phyloP scores from a whole-genome alignment of 37 sponge, comb jelly and placozoan genomes.

The Crambe crambe region DNA sequence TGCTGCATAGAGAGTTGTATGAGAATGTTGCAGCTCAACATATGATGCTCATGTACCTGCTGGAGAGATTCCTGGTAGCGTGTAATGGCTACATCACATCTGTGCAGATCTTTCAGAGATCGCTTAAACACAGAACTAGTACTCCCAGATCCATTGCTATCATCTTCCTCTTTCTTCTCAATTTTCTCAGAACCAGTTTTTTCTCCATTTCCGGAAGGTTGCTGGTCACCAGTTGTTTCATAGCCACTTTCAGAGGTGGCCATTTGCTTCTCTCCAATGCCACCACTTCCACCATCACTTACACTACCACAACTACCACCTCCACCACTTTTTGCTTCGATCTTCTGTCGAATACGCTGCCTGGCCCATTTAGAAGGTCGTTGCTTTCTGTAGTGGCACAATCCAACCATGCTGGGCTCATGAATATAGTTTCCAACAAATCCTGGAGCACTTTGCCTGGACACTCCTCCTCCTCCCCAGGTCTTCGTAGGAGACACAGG shows the following conservation, averaged over 20 bases:
- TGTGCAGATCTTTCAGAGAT: conserved; percentile 62
- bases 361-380: conserved; percentile 23
- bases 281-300: no score
- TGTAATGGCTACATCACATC: conserved; percentile 64
- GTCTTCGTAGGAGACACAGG: background rate
- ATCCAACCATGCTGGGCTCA: background rate
- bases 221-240: conserved; percentile 23
- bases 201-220: background rate
- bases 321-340: conserved; percentile 9
- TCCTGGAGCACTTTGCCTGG: background rate
- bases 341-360: conserved; percentile 12
- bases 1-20: background rate
- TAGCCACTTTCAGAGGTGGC: conserved; percentile 37
- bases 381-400: conserved; percentile 8
- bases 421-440: conserved; percentile 26
- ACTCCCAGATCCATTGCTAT: no score
- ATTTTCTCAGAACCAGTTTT: background rate
- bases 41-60: conserved; percentile 25
- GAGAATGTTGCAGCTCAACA: background rate
- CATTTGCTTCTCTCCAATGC: background rate
- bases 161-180: background rate
- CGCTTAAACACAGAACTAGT: conserved; percentile 19
- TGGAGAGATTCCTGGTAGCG: conserved; percentile 50
- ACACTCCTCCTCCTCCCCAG: background rate
- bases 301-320: no score